A percentile compares a stretch with the other conserved stretches of the same genome.
Evolutionary conservation across 2,888 invertebrate genomes (phyloP).

Genomic region (Liopterus haemorrhoidalis): DNA sequence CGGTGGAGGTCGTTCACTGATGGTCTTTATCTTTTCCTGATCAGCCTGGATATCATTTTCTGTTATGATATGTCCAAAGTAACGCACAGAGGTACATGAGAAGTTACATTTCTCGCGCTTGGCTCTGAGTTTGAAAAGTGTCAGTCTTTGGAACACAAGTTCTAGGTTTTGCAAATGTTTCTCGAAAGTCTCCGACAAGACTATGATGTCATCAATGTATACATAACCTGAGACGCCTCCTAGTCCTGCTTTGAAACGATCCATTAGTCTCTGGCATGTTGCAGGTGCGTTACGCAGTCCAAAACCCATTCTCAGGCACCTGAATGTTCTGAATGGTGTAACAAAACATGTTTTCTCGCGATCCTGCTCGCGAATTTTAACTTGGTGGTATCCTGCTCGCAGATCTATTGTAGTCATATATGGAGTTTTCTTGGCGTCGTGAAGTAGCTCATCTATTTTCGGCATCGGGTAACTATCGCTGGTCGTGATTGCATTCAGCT

Average conservation of each 20-base stretch:
- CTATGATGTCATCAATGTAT: slow-evolving; percentile 26
- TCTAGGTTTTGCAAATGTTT: slow-evolving; percentile 4
- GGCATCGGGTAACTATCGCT: slow-evolving; percentile 25
- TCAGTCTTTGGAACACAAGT: slow-evolving; percentile 3
- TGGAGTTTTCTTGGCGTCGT: slow-evolving; percentile 27
- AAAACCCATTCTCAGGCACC: slow-evolving; percentile 32
- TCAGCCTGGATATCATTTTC: slow-evolving; percentile 23
- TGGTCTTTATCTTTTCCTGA: slow-evolving; percentile 18
- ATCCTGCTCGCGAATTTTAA: slow-evolving; percentile 23
- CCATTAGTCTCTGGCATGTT: too few species aligned
- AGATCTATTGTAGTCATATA: slow-evolving; percentile 33
- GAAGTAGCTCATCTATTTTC: slow-evolving; percentile 31
- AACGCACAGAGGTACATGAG: slow-evolving; percentile 9
- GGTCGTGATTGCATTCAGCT: too few species aligned
- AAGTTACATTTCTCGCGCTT: slow-evolving; percentile 26
- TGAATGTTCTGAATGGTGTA: slow-evolving; percentile 27
- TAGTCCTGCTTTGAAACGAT: slow-evolving; percentile 27
- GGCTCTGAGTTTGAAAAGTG: too few species aligned
- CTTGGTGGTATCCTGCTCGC: slow-evolving; percentile 32
- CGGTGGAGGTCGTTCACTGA: slow-evolving; percentile 21
- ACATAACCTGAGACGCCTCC: slow-evolving; percentile 20
- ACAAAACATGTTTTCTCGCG: slow-evolving; percentile 29
- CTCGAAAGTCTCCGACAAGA: slow-evolving; percentile 8
- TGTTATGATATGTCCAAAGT: slow-evolving; percentile 24
- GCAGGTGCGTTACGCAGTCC: slow-evolving; percentile 31